phyloP scores from a whole-genome alignment of 1,140 invertebrate genomes.

The Bombus consobrinus region DNA sequence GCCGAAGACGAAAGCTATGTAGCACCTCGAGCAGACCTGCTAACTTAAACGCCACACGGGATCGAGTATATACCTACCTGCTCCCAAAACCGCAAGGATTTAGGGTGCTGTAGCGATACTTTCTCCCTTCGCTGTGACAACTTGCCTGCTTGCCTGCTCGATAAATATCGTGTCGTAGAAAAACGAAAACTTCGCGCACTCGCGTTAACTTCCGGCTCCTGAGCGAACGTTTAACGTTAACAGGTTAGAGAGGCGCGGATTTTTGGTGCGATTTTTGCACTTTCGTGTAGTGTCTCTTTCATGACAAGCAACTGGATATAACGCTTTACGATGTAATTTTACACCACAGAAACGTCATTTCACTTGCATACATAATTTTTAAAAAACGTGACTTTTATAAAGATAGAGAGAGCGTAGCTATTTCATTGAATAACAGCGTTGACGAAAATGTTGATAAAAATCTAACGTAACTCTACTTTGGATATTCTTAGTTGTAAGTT shows the following conservation, averaged over 20 bases:
- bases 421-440: too few species aligned
- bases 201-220: not conserved
- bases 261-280: not conserved
- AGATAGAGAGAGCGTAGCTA: not conserved
- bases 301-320: not conserved
- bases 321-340: not conserved
- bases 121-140: conserved; percentile 9
- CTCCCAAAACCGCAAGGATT: conserved; percentile 24
- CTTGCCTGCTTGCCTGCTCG: conserved; percentile 1
- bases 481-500: too few species aligned
- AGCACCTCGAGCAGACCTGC: not conserved
- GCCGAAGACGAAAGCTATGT: not conserved
- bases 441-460: too few species aligned
- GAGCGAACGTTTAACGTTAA: not conserved
- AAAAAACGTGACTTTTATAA: not conserved
- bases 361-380: not conserved
- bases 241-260: not conserved
- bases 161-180: conserved; percentile 5
- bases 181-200: not conserved
- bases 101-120: conserved; percentile 26
- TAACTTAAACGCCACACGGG: not conserved
- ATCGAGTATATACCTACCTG: not conserved
- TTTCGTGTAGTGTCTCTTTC: not conserved
- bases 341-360: not conserved
- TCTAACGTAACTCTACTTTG: too few species aligned